Evolutionary conservation across 2,797 vertebrate genomes (phyloP), one percentile per base, ranked within the genome.

Genomic region (Lepilemur ruficaudatus): DNA sequence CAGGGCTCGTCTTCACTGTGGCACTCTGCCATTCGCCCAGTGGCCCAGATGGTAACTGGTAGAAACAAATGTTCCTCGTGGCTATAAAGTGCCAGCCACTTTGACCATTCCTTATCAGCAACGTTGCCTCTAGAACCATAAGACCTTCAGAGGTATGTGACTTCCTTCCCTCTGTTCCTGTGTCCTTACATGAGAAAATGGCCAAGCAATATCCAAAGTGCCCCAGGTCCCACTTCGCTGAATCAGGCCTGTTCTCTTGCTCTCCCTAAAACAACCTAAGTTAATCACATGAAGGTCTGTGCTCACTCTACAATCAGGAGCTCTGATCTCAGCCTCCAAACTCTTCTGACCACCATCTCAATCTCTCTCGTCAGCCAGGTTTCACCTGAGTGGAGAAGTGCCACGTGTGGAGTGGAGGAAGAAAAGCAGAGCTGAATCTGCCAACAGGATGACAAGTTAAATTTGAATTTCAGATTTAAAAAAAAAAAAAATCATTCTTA

Each of bases 361-460:
- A 0, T 20, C 83, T 95, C 30, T 76, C 80, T 30, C 2, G 3
- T 63, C 4, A 15, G 41, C n/a, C 43, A 4, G 0, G 67, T 38
- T 84, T 69, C 43, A 30, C 22, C 4, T 30, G 46, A 63, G 38
- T 9, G 0, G 25, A 80, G 59, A 72, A 55, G 7, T 41, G 28
- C 25, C 2, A 18, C 4, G 25, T 10, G 1, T 7, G 7, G 28
- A 4, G 4, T 2, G 5, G 17, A 55, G 23, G 11, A 18, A n/a
- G 2, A 43, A 23, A 0, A 14, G 17, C 10, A 28, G 17, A 69
- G 28, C 0, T 46, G 12, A 46, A 35, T 46, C 55, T n/a, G 28
- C 48, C 61, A 72, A 32, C 6, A 28, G 25, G 4, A 79, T 30
- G 23, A n/a, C 73, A 30, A 10, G 32, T 23, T 30, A 94, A 65